Conservation (phyloP, 2,113 vertebrate species). For the Neolamprologus longior region DNA sequence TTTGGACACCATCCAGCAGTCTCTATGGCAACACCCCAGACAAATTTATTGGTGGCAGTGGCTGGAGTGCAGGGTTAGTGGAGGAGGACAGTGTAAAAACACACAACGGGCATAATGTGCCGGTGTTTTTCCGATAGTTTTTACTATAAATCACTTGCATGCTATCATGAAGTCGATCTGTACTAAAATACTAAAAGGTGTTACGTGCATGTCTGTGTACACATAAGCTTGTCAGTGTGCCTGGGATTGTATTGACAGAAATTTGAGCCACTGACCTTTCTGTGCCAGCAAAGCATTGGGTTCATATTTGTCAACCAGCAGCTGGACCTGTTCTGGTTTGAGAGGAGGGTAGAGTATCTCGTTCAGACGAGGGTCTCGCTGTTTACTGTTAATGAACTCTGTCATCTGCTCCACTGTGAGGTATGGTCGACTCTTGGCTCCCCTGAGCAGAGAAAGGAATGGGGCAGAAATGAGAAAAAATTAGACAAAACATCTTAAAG, state of each 20-base stretch:
- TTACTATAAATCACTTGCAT: background rate
- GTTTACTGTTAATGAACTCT: conserved; percentile 92
- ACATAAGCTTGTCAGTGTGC: background rate
- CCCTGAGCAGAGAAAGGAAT: conserved; percentile 63
- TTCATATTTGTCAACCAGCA: conserved; percentile 95
- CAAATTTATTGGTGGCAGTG: background rate
- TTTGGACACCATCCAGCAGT: background rate
- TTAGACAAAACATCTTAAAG: background rate
- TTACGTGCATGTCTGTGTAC: background rate
- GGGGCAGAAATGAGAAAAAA: background rate
- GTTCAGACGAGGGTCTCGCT: conserved; percentile 92
- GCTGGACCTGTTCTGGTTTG: conserved; percentile 93
- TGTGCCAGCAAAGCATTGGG: conserved; percentile 78
- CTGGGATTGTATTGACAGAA: background rate
- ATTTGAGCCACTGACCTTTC: conserved; percentile 79
- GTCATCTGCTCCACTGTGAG: conserved; percentile 95
- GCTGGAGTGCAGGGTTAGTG: background rate
- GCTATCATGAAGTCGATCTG: background rate
- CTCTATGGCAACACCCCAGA: conserved; percentile 26
- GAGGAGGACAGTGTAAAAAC: background rate
- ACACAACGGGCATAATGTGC: background rate
- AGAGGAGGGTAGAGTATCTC: conserved; percentile 96
- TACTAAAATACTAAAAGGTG: background rate
- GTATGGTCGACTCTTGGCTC: conserved; percentile 87
- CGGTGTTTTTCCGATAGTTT: background rate